A percentile compares a stretch with the other conserved stretches of the same genome.
Evolutionary conservation across 1,140 invertebrate species (phyloP).

Genomic region (Heliconius eleuchia): DNA sequence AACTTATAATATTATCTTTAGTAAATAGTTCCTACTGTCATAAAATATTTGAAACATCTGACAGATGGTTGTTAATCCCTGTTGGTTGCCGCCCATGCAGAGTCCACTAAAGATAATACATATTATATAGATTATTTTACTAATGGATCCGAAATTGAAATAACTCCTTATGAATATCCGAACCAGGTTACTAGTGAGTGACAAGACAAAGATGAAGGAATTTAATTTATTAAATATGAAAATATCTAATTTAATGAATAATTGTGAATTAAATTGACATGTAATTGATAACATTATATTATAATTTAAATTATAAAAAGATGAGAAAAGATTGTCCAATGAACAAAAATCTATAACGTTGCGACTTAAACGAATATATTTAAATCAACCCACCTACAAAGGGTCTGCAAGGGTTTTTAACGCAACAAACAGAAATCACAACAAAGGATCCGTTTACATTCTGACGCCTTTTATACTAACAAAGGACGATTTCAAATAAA

Average conservation of each 20-base stretch:
- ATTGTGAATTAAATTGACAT: neutral
- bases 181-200: neutral
- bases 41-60: slow-evolving; percentile 28
- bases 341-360: neutral
- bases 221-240: neutral
- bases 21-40: slow-evolving; percentile 21
- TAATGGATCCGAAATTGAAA: slow-evolving; percentile 40
- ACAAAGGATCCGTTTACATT: slow-evolving; percentile 75
- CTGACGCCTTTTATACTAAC: slow-evolving; percentile 78
- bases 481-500: slow-evolving; percentile 79
- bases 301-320: neutral
- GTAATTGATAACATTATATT: no score
- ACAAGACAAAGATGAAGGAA: neutral
- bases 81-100: slow-evolving; percentile 26
- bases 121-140: slow-evolving; percentile 35
- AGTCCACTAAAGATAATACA: slow-evolving; percentile 36
- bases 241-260: neutral
- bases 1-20: slow-evolving; percentile 7
- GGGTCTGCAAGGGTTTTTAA: slow-evolving; percentile 33
- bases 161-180: neutral
- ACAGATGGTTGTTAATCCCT: slow-evolving; percentile 37
- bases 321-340: neutral
- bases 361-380: slow-evolving; percentile 10
- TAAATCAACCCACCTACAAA: slow-evolving; percentile 27
- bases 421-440: slow-evolving; percentile 67